These are phyloP conservation scores for Muscidifurax raptorellus DNA, from an alignment of 1,140 invertebrate genomes.

Conservation along the genomic window DNA sequence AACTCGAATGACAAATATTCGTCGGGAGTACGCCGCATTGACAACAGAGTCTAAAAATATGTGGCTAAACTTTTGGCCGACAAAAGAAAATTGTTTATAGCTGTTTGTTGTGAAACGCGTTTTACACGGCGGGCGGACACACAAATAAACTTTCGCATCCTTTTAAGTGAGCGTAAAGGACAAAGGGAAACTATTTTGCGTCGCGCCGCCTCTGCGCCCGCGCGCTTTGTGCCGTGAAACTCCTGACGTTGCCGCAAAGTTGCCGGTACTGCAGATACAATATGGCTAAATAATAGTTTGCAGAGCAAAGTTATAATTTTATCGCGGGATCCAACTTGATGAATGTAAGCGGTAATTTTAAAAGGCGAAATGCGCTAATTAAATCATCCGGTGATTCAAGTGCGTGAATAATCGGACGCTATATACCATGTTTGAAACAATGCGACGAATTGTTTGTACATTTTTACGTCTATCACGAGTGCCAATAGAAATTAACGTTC, in stretches of 20 bases:
- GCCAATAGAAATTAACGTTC: constrained; percentile 18
- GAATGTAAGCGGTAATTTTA: background rate
- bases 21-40: too few species aligned
- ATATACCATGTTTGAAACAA: background rate
- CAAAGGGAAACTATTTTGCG: constrained; percentile 50
- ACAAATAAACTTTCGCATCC: constrained; percentile 45
- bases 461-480: background rate
- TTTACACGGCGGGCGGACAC: background rate
- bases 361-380: background rate
- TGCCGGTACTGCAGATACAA: constrained; percentile 34
- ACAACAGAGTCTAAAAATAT: background rate
- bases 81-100: constrained; percentile 34
- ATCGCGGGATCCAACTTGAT: background rate
- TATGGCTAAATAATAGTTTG: constrained; percentile 45
- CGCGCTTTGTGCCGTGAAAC: constrained; percentile 45
- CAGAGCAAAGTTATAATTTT: constrained; percentile 21
- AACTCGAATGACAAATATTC: too few species aligned
- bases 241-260: constrained; percentile 31
- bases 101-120: constrained; percentile 7
- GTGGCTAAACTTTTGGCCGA: background rate
- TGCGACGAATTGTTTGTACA: background rate
- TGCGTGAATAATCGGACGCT: background rate
- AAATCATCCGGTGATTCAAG: background rate
- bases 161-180: constrained; percentile 37
- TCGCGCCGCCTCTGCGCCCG: constrained; percentile 13